A percentile compares a stretch with the other conserved stretches of the same genome.
Conservation (phyloP, 2,797 vertebrate species). For the Microhierax caerulescens region DNA sequence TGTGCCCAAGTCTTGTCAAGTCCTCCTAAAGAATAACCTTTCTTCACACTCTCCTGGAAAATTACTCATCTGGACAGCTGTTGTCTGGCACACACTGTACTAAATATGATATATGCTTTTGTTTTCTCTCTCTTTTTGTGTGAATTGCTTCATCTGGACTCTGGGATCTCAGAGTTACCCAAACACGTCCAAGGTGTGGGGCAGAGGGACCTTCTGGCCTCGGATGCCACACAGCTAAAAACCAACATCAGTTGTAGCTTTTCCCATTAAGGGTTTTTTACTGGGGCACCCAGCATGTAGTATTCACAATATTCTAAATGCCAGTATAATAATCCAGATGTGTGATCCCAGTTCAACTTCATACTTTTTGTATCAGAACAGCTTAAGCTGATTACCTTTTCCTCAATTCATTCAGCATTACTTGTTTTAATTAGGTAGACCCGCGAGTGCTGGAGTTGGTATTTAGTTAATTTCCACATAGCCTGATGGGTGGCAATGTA, state of each 20-base stretch:
- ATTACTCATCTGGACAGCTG: background rate
- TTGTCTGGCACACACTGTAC: background rate
- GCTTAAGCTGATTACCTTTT: background rate
- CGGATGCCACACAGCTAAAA: background rate
- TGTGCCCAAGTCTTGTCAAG: background rate
- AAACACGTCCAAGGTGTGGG: fast-evolving
- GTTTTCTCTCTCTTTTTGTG: background rate
- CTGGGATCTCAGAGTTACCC: background rate
- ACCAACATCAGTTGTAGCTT: background rate
- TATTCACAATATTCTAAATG: background rate
- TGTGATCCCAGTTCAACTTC: background rate
- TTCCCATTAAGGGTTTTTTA: background rate
- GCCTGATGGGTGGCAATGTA: background rate
- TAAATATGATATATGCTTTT: background rate
- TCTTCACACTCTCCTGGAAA: background rate
- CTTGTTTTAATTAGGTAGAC: background rate
- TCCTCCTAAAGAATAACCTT: background rate
- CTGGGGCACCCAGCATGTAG: background rate
- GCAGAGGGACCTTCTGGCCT: background rate
- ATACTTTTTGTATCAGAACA: background rate
- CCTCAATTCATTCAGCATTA: background rate
- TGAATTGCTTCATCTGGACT: background rate
- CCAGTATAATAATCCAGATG: background rate
- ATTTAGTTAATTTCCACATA: background rate
- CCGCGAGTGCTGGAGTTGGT: background rate